Base-by-base conservation (phyloP, 2,113 vertebrate species). In the Apeltes quadracus region DNA sequence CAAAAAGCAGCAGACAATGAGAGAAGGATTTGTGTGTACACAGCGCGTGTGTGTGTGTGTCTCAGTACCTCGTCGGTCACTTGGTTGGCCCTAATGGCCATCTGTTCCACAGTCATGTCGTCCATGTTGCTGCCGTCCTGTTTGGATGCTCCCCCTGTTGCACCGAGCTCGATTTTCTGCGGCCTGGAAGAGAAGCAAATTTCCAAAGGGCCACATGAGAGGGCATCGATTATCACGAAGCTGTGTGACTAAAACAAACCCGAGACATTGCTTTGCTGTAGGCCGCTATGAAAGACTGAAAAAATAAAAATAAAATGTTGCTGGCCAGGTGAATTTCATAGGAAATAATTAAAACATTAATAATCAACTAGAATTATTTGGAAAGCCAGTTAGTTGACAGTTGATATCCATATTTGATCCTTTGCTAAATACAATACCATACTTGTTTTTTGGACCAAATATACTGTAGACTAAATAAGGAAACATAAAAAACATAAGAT, bases 21-120 rank as follows among this genome's bases (percentile, higher is more conserved):
- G 16, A 46, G 12, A 32, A 20, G 3, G 18, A 9, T 13, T 22
- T 9, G 55, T 11, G 55, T 57, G 27, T 36, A 29, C 29, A 29
- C 5, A 29, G 23, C 44, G 69, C 58, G 48, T 36, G 66, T n/a
- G 55, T 72, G 39, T 58, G 34, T 67, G 76, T 56, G 61, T 58
- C 8, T 67, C 36, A 10, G 89, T 93, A 99, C 98, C 95, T 99
- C 98, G 89, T 99, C 97, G 0, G 98, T 98, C 91, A 99, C 91
- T 82, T 98, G 95, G 91, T 98, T 93, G 85, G 96, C 96, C 78
- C 87, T 93, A 53, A 91, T 58, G 44, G 96, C 92, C 54, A 99
- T 96, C 76, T 98, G 94, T 83, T 99, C 96, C 84, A 94, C 78
- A 0, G 94, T 91, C 73, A 96, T 92, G 44, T 98, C 94, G 32